A percentile compares a stretch with the other conserved stretches of the same genome.
Evolutionary conservation across 2,113 vertebrate species (phyloP).

Genomic region (Dromas ardeola): DNA sequence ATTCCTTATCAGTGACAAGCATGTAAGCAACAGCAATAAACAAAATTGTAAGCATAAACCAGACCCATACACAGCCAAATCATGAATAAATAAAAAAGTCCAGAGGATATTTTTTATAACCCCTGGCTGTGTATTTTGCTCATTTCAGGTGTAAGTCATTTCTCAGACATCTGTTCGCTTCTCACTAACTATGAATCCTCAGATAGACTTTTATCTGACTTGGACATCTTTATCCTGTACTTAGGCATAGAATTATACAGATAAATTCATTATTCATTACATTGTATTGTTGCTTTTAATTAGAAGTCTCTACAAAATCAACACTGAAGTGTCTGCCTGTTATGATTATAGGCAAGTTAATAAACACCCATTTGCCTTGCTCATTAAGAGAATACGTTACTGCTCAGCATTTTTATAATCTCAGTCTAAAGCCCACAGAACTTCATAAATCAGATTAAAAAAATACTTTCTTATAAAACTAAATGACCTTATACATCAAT

Average conservation of each 20-base stretch:
- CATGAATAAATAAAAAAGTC: background rate
- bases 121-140: background rate
- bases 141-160: background rate
- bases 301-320: background rate
- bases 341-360: conserved; percentile 9
- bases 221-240: background rate
- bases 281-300: background rate
- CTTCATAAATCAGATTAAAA: conserved; percentile 27
- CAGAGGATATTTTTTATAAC: background rate
- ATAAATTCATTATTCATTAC: background rate
- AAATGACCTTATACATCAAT: conserved; percentile 32
- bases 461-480: conserved; percentile 14
- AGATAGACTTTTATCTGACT: background rate
- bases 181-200: background rate
- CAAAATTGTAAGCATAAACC: background rate
- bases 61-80: background rate
- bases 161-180: background rate
- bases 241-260: background rate
- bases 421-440: background rate
- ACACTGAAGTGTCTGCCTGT: background rate
- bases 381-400: background rate
- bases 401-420: background rate
- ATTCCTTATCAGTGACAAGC: background rate
- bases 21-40: background rate
- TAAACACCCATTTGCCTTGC: background rate